These are phyloP conservation scores for Columba janthina DNA, from an alignment of 2,113 vertebrate genomes.

Conservation along the genomic window DNA sequence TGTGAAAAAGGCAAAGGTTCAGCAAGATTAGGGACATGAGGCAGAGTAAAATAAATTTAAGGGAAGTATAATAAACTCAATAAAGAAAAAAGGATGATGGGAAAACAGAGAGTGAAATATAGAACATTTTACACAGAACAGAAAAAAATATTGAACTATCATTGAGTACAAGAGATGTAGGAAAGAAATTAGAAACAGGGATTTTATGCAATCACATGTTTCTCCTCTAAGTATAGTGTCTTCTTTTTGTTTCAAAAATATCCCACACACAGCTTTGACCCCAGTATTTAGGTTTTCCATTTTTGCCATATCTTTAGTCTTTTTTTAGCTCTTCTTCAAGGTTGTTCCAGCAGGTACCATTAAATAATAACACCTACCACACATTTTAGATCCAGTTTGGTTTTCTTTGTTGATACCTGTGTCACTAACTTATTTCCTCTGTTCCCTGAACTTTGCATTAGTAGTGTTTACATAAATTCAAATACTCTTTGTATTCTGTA, in stretches of 20 bases:
- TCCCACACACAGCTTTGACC: background rate
- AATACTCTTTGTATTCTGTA: background rate
- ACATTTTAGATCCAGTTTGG: background rate
- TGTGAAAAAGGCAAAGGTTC: background rate
- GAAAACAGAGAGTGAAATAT: background rate
- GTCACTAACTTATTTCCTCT: background rate
- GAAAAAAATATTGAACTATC: background rate
- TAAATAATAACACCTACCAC: background rate
- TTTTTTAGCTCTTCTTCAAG: background rate
- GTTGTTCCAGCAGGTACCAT: background rate
- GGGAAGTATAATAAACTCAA: background rate
- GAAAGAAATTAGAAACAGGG: background rate
- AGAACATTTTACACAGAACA: background rate
- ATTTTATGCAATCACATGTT: background rate
- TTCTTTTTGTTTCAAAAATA: background rate
- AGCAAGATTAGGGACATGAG: background rate
- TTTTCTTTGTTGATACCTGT: background rate
- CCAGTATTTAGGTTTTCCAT: background rate
- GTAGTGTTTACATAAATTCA: background rate
- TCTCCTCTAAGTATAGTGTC: background rate
- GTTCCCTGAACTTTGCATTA: background rate
- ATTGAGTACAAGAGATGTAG: background rate
- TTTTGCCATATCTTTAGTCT: background rate
- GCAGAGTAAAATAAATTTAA: background rate
- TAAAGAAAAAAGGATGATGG: background rate